Base-by-base conservation (phyloP, 2,888 invertebrate genomes). In the Nephrocerus scutellatus region DNA sequence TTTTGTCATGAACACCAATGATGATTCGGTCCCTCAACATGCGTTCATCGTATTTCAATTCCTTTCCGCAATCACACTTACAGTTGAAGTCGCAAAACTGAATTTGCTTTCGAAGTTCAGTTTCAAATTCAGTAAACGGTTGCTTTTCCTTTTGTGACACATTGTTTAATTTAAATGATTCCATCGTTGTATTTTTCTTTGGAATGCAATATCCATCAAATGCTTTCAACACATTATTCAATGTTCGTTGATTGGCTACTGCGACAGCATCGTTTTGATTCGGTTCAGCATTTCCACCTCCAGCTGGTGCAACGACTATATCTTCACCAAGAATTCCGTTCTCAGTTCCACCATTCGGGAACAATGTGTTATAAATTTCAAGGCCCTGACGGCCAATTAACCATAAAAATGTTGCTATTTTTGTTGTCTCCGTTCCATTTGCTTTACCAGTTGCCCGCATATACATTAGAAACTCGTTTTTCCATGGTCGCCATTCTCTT, bases 1-100 rank as follows among this genome's bases (percentile, higher is more conserved):
- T 43, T 36, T 48, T 50, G 10, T 47, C 44, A 5, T 13, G 14
- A 6, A 51, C 28, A 10, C 45, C 41, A 9, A 40, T 28, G 8
- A 48, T 33, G 13, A 46, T 48, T 9, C 44, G 43, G 32, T 46
- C 48, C 12, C 40, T 30, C 7, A 47, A 21, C 49, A 49, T 47
- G 29, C 47, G 18, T 2, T 45, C 30, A 21, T 44, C 43, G 29
- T 46, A 48, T 14, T 30, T 22, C 21, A 9, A n/a, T n/a, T n/a
- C n/a, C n/a, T n/a, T n/a, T n/a, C n/a, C n/a, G n/a, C n/a, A 8
- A 14, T 39, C 38, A 38, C 43, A 43, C 5, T 2, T 5, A 21
- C 48, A 50, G 24, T 39, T 34, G 26, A 41, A 47, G 10, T 47
- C 41, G 36, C 43, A 47, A 24, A 18, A 24, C 18, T 33, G 22